Evolutionary conservation across 2,888 invertebrate genomes (phyloP).

Genomic region (Horisme vitalbata): DNA sequence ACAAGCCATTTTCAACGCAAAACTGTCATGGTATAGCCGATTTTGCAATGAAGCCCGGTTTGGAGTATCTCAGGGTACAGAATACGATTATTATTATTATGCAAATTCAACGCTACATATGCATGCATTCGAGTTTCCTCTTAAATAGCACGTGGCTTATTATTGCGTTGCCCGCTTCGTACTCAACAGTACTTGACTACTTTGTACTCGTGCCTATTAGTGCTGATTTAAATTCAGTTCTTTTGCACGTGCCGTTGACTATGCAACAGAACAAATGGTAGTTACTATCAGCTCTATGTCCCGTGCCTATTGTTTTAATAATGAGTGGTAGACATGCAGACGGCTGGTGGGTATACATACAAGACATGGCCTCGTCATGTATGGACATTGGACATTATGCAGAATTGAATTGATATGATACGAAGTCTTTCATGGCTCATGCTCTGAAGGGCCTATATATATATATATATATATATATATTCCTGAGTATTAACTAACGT

Average conservation of each 20-base stretch:
- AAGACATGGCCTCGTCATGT: background rate
- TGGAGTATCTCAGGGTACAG: slow-evolving; percentile 5
- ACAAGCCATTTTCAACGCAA: too few species aligned
- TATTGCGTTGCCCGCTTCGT: slow-evolving; percentile 16
- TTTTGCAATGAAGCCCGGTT: too few species aligned
- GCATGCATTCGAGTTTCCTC: slow-evolving; percentile 35
- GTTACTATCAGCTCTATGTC: background rate
- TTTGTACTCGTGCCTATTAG: slow-evolving; percentile 11
- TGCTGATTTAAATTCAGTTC: slow-evolving; percentile 19
- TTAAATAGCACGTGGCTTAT: slow-evolving; percentile 32
- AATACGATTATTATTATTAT: slow-evolving; percentile 31
- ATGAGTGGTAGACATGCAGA: slow-evolving; percentile 15
- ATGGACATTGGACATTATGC: background rate
- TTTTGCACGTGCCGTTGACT: slow-evolving; percentile 14
- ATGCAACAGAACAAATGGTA: background rate
- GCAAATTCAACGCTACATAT: slow-evolving; percentile 29
- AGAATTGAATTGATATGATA: too few species aligned
- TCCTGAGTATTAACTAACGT: too few species aligned
- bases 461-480: too few species aligned
- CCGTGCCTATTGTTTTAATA: slow-evolving; percentile 11
- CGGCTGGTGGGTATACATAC: background rate
- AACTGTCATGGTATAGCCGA: too few species aligned
- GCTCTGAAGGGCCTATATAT: too few species aligned
- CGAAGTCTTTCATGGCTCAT: too few species aligned
- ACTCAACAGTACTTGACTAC: slow-evolving; percentile 10